phyloP scores from a whole-genome alignment of 2,797 vertebrate species.

The Oreochromis grahami region DNA sequence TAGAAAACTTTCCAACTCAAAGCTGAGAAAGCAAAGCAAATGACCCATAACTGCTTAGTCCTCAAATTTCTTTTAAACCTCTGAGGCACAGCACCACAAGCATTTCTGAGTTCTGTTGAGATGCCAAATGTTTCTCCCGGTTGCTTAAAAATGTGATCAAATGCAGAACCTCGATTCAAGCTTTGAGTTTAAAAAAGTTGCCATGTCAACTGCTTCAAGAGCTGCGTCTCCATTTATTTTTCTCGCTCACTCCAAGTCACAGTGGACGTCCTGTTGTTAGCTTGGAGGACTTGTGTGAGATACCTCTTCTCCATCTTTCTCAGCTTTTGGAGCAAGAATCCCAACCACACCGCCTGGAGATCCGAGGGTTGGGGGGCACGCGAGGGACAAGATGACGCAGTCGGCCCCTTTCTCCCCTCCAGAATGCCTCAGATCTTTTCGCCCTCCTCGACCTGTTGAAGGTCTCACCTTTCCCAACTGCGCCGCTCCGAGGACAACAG shows the following conservation, averaged over 20 bases:
- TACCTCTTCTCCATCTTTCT: slow-evolving; percentile 66
- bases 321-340: slow-evolving; percentile 66
- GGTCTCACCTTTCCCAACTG: slow-evolving; percentile 56
- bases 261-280: slow-evolving; percentile 67
- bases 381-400: slow-evolving; percentile 43
- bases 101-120: slow-evolving; percentile 28
- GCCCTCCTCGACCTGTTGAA: slow-evolving; percentile 22
- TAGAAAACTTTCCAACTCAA: slow-evolving; percentile 68
- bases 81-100: slow-evolving; percentile 27
- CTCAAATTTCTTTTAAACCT: slow-evolving; percentile 23
- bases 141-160: slow-evolving; percentile 46
- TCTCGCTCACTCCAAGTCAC: slow-evolving; percentile 36
- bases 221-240: slow-evolving; percentile 39
- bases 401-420: slow-evolving; percentile 3
- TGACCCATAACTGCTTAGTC: slow-evolving; percentile 9
- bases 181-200: slow-evolving; percentile 69
- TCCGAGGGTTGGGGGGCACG: slow-evolving; percentile 24
- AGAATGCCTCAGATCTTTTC: slow-evolving; percentile 13
- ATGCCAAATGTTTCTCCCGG: slow-evolving; percentile 35
- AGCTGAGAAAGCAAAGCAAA: slow-evolving; percentile 58
- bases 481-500: slow-evolving; percentile 68
- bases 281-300: slow-evolving; percentile 74
- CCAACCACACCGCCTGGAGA: slow-evolving; percentile 52
- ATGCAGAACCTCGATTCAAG: slow-evolving; percentile 60
- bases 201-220: slow-evolving; percentile 57